These are phyloP conservation scores for Pyrrhia umbra DNA, from an alignment of 2,888 invertebrate genomes.

Conservation along the genomic window DNA sequence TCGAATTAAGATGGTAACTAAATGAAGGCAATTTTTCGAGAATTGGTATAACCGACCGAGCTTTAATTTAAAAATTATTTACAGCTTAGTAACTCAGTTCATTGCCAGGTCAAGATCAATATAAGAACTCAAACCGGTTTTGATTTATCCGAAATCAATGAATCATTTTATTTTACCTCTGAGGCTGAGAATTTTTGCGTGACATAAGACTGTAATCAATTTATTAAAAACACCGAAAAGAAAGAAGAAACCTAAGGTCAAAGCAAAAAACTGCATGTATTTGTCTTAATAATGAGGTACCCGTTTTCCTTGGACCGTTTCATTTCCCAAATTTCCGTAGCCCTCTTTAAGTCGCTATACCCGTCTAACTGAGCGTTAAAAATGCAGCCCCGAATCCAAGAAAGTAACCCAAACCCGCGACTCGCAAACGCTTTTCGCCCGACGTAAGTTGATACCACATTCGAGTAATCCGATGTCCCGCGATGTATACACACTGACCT, in stretches of 20 bases:
- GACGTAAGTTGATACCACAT: constrained; percentile 30
- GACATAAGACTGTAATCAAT: constrained; percentile 36
- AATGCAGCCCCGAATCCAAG: constrained; percentile 49
- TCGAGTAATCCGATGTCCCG: constrained; percentile 17
- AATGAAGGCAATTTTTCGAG: background rate
- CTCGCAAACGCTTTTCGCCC: constrained; percentile 37
- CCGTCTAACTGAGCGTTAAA: constrained; percentile 54
- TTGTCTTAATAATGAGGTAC: constrained; percentile 17
- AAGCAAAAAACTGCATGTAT: constrained; percentile 13
- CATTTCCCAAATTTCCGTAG: constrained; percentile 28
- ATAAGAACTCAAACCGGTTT: constrained; percentile 42
- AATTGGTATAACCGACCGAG: background rate
- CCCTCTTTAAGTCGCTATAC: constrained; percentile 8
- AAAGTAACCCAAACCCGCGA: constrained; percentile 22
- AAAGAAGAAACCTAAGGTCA: constrained; percentile 21
- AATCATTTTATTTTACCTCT: constrained; percentile 41
- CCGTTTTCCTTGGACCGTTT: constrained; percentile 3
- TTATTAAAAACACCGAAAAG: constrained; percentile 1
- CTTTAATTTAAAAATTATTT: constrained; percentile 21
- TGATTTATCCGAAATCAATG: constrained; percentile 36
- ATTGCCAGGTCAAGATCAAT: constrained; percentile 41
- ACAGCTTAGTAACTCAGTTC: constrained; percentile 38
- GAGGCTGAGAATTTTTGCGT: constrained; percentile 44
- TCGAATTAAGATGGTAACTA: background rate
- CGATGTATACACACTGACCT: constrained; percentile 10